phyloP scores from a whole-genome alignment of 2,797 vertebrate species.

The Oryzias dopingdopingensis region DNA sequence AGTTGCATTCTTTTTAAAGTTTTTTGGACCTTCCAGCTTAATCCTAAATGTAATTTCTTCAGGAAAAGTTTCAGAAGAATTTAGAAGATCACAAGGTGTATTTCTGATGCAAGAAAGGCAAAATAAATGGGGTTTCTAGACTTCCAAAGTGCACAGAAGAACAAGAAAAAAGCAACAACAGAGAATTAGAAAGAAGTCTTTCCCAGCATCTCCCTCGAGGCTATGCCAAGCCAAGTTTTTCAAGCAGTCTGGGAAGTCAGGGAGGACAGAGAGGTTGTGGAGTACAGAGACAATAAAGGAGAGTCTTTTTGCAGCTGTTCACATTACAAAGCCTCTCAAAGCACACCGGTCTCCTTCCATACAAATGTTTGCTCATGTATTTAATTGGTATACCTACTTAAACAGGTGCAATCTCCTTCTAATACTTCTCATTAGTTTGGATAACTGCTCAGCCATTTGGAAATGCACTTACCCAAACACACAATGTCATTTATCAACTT shows the following conservation, averaged over 20 bases:
- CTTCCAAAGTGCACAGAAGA: conserved; percentile 37
- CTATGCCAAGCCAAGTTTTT: conserved; percentile 40
- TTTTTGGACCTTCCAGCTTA: not conserved
- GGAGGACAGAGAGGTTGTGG: conserved; percentile 47
- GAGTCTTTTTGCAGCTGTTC: conserved; percentile 36
- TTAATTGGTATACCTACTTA: conserved; percentile 19
- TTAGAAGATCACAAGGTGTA: conserved; percentile 41
- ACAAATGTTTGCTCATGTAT: conserved; percentile 28
- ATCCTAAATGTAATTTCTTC: conserved; percentile 3
- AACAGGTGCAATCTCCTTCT: conserved; percentile 17
- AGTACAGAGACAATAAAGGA: conserved; percentile 30
- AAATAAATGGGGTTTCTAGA: conserved; percentile 61
- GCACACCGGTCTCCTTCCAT: conserved; percentile 11
- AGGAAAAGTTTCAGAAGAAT: conserved; percentile 25
- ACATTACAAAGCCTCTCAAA: conserved; percentile 15
- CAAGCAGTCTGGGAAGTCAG: conserved; percentile 40
- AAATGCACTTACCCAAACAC: conserved; percentile 35
- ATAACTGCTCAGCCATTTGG: conserved; percentile 41
- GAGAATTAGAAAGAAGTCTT: conserved; percentile 40
- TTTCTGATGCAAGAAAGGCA: conserved; percentile 49
- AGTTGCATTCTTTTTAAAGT: not conserved
- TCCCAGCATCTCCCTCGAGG: conserved; percentile 32
- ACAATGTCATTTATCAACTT: conserved; percentile 53
- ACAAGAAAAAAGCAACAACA: conserved; percentile 26
- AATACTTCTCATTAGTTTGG: conserved; percentile 41